Base-by-base conservation (phyloP, 2,888 invertebrate genomes). In the Tachina fera region DNA sequence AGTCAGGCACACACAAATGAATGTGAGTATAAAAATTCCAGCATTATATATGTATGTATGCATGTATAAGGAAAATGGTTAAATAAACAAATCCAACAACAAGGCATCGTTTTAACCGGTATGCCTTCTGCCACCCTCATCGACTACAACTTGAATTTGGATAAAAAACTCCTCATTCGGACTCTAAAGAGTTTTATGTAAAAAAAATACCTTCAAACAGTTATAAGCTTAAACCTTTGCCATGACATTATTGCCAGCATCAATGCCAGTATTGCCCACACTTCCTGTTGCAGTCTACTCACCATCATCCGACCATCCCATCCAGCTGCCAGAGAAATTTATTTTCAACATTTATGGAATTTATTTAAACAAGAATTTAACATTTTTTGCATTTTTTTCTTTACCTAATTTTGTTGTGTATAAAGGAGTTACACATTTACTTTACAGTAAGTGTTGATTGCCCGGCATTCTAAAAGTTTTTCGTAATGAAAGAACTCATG, bases 331-430 rank as follows among this genome's bases (percentile, higher is more conserved):
- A 83, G 47, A 71, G 60, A 79, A 45, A 71, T 76, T 61, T 31
- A 70, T 68, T 71, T 70, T 53, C 49, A 47, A 65, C 58, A 63
- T 82, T 79, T 71, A 79, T 72, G 58, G 78, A 71, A 82, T 79
- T 75, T 79, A 75, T 79, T 83, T 83, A 72, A 82, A 79, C 76
- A 75, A 76, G 71, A 76, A 79, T 72, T 79, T 79, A 45, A 71
- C 11, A 79, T 82, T 10, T 51, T 61, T 67, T 68, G 70, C 47
- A 2, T 49, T 51, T 49, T n/a, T 45, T 58, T 56, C 8, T n/a
- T 45, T 58, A 49, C 8, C 13, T 39, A 8, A 4, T 31, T 19
- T 45, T n/a, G 22, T 43, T 47, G 10, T 45, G 9, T 16, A 39
- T 61, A 19, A 19, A 51, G 13, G 13, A 70, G 39, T 71, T 74